Evolutionary conservation across 2,113 vertebrate species (phyloP), one percentile per base, ranked within the genome.

Genomic region (Peromyscus maniculatus): DNA sequence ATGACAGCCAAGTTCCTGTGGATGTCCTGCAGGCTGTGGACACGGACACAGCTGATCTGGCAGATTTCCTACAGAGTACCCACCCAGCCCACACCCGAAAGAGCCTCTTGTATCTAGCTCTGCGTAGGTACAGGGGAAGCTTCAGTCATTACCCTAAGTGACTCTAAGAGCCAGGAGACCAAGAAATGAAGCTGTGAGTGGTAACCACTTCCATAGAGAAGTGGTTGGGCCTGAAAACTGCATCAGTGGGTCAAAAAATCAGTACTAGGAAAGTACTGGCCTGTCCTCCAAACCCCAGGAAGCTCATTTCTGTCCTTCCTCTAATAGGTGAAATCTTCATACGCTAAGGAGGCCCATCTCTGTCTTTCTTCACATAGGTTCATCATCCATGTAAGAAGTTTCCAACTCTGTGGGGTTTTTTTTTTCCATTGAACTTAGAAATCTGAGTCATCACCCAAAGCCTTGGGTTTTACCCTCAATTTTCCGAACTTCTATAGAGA

Each of bases 1-100:
- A 82, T 46, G 55, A 86, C 69, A 64, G 87, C 77, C 86, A 89
- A 62, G 66, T 89, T 89, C 93, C 93, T 94, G 66, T 82, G 66
- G 52, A 52, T 31, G 66, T 31, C 77, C 93, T 89, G 55, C 31
- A 9, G 22, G 31, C 52, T 31, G 21, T n/a, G 24, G 55, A 26
- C 39, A 21, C 0, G 21, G 52, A 22, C 75, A 39, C 31, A 64
- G 31, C 66, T 49, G 77, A 90, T n/a, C 87, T 26, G 43, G 46
- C 67, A 55, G 43, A 55, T 78, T 55, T 74, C 71, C 87, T 82
- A 52, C 33, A 36, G 16, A 69, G 52, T 12, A 57, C 75, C 2
- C 4, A 74, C 43, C n/a, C 67, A 74, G 26, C 17, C 69, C 33
- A 59, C 55, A 59, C 39, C 86, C 52, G 1, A 67, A 7, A 74